Conservation (phyloP, 2,797 vertebrate genomes). For the Macropodus opercularis region DNA sequence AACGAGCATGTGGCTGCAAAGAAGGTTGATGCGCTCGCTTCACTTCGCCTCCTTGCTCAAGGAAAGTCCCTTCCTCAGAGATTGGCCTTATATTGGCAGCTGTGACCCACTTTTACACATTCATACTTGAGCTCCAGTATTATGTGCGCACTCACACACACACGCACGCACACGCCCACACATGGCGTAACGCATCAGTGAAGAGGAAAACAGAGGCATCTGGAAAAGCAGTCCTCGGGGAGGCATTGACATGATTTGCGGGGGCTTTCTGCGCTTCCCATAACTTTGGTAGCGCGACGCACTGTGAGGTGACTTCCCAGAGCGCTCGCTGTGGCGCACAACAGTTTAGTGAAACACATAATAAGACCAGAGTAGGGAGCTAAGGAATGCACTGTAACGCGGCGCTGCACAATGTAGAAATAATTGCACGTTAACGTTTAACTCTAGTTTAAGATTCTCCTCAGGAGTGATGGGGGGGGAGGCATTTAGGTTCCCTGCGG, state of each 20-base stretch:
- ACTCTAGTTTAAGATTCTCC: conserved; percentile 61
- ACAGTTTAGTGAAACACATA: conserved; percentile 46
- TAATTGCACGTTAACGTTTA: conserved; percentile 68
- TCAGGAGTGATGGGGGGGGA: conserved; percentile 19
- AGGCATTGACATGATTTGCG: conserved; percentile 74
- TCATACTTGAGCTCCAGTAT: conserved; percentile 50
- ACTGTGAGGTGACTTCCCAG: conserved; percentile 47
- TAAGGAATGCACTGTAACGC: conserved; percentile 23
- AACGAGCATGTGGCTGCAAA: conserved; percentile 13
- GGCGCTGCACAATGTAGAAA: conserved; percentile 59
- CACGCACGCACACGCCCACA: conserved; percentile 28
- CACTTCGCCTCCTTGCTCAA: conserved; percentile 50
- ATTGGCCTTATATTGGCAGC: conserved; percentile 71
- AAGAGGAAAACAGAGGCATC: conserved; percentile 82
- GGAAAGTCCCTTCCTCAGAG: conserved; percentile 54
- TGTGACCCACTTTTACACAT: conserved; percentile 81
- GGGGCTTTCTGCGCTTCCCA: conserved; percentile 58
- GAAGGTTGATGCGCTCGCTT: conserved; percentile 51
- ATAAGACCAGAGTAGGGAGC: conserved; percentile 10
- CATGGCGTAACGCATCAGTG: conserved; percentile 65
- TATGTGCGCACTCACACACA: conserved; percentile 19
- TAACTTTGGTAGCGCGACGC: conserved; percentile 47
- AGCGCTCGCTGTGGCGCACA: conserved; percentile 22
- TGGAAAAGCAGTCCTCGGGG: conserved; percentile 78
- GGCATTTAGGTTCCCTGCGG: conserved; percentile 32